Conservation (phyloP, 2,888 invertebrate genomes). For the Pseudeuparius sepicola region DNA sequence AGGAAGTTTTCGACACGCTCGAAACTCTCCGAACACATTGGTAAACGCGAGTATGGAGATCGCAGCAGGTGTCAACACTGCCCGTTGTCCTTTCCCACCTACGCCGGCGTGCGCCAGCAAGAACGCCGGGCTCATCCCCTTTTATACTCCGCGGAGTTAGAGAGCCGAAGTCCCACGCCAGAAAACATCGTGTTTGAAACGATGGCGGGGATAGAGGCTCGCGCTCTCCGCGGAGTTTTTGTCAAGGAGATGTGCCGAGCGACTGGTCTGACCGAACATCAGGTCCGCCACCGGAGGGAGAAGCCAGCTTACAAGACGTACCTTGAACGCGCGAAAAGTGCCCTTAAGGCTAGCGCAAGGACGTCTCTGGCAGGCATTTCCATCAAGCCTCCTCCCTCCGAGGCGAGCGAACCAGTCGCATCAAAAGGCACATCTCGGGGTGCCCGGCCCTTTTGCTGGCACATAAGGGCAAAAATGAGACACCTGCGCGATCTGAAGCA, state of each 20-base stretch:
- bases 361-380: too few relatives aligned
- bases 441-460: too few relatives aligned
- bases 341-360: too few relatives aligned
- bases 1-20: too few relatives aligned
- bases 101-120: slow-evolving; percentile 8
- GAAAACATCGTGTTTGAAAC: slow-evolving; percentile 6
- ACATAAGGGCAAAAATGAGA: too few relatives aligned
- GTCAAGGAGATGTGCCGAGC: slow-evolving; percentile 9
- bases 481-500: too few relatives aligned
- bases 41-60: slow-evolving; percentile 2
- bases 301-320: slow-evolving; percentile 11
- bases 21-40: neutral
- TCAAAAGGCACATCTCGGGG: too few relatives aligned
- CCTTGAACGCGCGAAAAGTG: slow-evolving; percentile 9
- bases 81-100: slow-evolving; percentile 1
- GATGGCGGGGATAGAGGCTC: slow-evolving; percentile 13
- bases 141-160: slow-evolving; percentile 5
- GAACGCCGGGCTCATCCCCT: slow-evolving; percentile 7
- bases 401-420: too few relatives aligned
- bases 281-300: slow-evolving; percentile 12
- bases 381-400: too few relatives aligned
- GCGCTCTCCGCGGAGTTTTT: slow-evolving; percentile 1
- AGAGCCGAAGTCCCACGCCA: slow-evolving; percentile 5
- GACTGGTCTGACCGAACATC: slow-evolving; percentile 15
- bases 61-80: slow-evolving; percentile 8